Evolutionary conservation across 1,140 invertebrate genomes (phyloP).

Genomic region (Glossosoma conforme): DNA sequence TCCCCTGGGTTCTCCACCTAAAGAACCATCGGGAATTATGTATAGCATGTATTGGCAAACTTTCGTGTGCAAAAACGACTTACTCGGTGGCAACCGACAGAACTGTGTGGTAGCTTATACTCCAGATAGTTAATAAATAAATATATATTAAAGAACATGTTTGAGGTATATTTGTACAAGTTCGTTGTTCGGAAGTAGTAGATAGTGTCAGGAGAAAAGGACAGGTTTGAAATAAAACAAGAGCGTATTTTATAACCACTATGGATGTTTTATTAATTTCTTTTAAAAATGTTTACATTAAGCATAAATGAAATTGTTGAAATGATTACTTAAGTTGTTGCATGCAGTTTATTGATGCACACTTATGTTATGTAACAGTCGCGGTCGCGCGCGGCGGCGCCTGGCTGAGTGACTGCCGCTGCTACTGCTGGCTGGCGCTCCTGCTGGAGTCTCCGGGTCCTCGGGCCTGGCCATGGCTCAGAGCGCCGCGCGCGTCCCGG

Average conservation of each 20-base stretch:
- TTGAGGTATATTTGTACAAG: no score
- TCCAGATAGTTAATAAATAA: no score
- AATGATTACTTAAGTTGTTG: conserved; percentile 29
- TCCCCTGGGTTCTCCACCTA: no score
- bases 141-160: no score
- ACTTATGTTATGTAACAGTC: conserved; percentile 11
- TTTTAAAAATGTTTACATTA: conserved; percentile 34
- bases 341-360: conserved; percentile 25
- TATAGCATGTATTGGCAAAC: no score
- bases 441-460: conserved; percentile 5
- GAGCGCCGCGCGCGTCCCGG: background rate
- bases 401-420: background rate
- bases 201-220: background rate
- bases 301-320: conserved; percentile 32
- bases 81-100: no score
- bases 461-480: background rate
- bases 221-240: conserved; percentile 17
- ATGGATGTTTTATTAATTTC: conserved; percentile 34
- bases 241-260: conserved; percentile 32
- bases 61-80: no score
- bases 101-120: no score
- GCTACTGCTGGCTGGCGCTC: background rate
- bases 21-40: no score
- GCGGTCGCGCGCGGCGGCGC: background rate
- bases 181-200: no score